These are phyloP conservation scores for Lagria hirta DNA, from an alignment of 2,888 invertebrate genomes.

Conservation along the genomic window DNA sequence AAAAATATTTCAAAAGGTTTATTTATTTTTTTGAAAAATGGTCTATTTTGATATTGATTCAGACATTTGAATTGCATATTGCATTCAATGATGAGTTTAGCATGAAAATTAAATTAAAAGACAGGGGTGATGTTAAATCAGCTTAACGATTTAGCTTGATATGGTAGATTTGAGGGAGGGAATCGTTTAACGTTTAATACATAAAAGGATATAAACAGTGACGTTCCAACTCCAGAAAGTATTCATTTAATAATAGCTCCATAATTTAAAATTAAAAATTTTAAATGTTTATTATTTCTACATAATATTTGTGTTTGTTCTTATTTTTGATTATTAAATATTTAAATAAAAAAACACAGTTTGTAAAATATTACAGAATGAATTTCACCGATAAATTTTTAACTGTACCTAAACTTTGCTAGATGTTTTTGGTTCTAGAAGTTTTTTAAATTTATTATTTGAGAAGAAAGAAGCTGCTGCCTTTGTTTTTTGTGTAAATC, in stretches of 20 bases:
- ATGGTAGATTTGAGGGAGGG: constrained; percentile 38
- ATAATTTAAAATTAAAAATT: neutral
- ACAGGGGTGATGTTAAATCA: constrained; percentile 34
- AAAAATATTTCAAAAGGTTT: no score
- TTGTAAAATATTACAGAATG: neutral
- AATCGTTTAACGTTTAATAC: constrained; percentile 29
- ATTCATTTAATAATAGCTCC: neutral
- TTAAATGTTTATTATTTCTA: neutral
- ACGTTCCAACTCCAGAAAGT: neutral
- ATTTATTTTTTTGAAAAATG: no score
- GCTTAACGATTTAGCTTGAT: constrained; percentile 40
- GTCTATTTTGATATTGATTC: no score
- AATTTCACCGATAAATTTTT: neutral
- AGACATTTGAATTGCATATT: no score
- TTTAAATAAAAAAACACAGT: neutral
- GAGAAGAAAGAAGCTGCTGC: constrained; percentile 4
- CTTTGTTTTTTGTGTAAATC: constrained; percentile 26
- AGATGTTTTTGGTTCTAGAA: neutral
- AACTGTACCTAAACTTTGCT: neutral
- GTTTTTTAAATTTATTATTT: neutral
- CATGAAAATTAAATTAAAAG: constrained; percentile 41
- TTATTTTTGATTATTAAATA: neutral
- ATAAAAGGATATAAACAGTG: constrained; percentile 1
- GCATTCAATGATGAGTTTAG: no score
- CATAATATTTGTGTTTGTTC: neutral